Conservation (phyloP, 2,888 invertebrate species). For the Melanotus villosus region DNA sequence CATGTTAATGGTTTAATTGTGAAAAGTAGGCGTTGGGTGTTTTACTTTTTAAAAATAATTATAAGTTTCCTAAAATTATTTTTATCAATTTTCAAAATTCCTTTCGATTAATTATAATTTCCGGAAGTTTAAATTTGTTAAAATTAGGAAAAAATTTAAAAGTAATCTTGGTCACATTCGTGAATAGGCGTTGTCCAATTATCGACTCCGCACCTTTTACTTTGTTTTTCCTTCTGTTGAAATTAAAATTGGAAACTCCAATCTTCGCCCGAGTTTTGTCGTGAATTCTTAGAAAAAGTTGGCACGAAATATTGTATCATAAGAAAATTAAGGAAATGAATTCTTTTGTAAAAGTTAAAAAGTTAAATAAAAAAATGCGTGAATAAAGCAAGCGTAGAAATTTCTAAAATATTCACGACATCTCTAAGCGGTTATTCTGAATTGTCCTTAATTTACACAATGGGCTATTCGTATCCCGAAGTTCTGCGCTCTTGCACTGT, state of each 20-base stretch:
- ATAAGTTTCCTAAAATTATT: too few relatives aligned
- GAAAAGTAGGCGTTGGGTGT: not conserved
- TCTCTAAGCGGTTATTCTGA: constrained; percentile 28
- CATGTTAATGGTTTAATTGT: not conserved
- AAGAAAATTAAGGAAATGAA: constrained; percentile 13
- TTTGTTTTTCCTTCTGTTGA: constrained; percentile 2
- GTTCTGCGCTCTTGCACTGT: constrained; percentile 17
- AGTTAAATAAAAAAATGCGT: constrained; percentile 24
- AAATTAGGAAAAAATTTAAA: not conserved
- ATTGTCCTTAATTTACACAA: constrained; percentile 44
- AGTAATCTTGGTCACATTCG: not conserved
- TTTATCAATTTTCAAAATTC: too few relatives aligned
- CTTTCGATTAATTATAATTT: too few relatives aligned
- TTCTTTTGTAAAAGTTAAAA: constrained; percentile 29
- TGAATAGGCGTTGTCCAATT: constrained; percentile 33
- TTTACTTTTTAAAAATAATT: too few relatives aligned
- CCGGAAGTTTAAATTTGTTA: not conserved
- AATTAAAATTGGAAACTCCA: constrained; percentile 13
- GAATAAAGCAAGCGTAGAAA: constrained; percentile 18
- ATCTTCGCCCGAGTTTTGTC: not conserved
- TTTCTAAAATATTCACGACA: constrained; percentile 31
- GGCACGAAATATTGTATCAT: not conserved
- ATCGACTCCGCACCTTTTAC: constrained; percentile 3
- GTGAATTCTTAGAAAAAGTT: constrained; percentile 1
- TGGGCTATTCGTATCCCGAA: constrained; percentile 35